phyloP scores from a whole-genome alignment of 2,888 invertebrate genomes.

The Cacoxenus indagator region DNA sequence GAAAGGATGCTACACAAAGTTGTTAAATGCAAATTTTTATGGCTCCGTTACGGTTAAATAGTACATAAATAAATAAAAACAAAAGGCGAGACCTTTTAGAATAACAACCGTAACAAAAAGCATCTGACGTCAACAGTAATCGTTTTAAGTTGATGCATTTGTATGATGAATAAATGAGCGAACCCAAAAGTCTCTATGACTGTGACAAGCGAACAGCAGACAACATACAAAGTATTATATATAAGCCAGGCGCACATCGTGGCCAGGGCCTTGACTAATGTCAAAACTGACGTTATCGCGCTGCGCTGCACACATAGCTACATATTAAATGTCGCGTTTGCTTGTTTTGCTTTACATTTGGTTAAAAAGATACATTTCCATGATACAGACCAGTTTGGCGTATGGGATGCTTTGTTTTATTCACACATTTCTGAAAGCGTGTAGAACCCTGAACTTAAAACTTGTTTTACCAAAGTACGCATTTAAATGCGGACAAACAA shows the following conservation, averaged over 20 bases:
- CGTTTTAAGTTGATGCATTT: constrained; percentile 3
- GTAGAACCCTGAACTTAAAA: too few relatives aligned
- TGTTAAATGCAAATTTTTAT: constrained; percentile 51
- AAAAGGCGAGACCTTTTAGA: background rate
- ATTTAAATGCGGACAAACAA: too few relatives aligned
- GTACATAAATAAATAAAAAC: constrained; percentile 5
- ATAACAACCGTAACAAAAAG: background rate
- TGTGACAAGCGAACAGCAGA: background rate
- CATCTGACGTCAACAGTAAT: constrained; percentile 45
- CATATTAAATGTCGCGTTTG: background rate
- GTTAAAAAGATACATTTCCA: background rate
- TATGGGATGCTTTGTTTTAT: too few relatives aligned
- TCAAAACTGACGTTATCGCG: constrained; percentile 11
- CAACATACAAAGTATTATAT: background rate
- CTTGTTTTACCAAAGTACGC: too few relatives aligned
- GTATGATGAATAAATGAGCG: constrained; percentile 4
- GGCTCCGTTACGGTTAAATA: too few relatives aligned
- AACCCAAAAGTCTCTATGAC: background rate
- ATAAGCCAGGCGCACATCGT: background rate
- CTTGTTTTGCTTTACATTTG: background rate
- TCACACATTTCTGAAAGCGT: too few relatives aligned
- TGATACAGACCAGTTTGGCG: background rate
- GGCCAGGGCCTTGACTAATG: constrained; percentile 1
- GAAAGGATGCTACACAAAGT: constrained; percentile 40
- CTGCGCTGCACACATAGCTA: background rate